Conservation (phyloP, 2,888 invertebrate genomes). For the Amphipyra berbera region DNA sequence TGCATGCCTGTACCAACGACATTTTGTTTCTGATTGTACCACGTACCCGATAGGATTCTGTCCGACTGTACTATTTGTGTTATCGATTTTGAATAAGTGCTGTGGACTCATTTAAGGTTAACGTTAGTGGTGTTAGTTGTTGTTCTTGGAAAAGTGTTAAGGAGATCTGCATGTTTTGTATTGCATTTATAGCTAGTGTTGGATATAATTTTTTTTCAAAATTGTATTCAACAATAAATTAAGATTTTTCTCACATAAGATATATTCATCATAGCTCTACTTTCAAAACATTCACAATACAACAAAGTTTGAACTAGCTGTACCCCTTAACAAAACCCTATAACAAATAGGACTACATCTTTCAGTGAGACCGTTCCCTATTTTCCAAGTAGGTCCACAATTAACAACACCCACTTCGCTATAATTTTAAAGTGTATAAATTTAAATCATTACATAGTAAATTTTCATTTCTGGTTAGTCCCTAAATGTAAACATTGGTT, state of each 20-base stretch:
- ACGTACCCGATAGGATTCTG: conserved; percentile 41
- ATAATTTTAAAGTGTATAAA: conserved; percentile 50
- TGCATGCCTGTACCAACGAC: conserved; percentile 40
- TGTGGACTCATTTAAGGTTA: conserved; percentile 25
- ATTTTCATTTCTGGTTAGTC: conserved; percentile 59
- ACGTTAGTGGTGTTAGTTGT: conserved; percentile 4
- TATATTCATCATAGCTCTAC: background rate
- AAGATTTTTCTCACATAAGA: no score
- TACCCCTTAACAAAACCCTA: background rate
- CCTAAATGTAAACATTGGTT: conserved; percentile 59
- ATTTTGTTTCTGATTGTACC: conserved; percentile 56
- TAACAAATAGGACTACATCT: background rate
- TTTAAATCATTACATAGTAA: conserved; percentile 57
- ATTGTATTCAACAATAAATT: background rate
- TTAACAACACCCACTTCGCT: conserved; percentile 24
- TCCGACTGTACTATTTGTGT: conserved; percentile 50
- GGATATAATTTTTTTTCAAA: background rate
- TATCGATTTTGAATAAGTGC: conserved; percentile 61
- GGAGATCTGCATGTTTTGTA: background rate
- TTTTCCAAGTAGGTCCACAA: conserved; percentile 5
- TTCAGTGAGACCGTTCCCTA: background rate
- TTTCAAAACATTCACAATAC: background rate
- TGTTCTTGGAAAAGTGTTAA: background rate
- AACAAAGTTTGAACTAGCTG: background rate
- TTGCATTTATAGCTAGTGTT: background rate